Conservation (phyloP, 2,113 vertebrate species). For the Oplegnathus fasciatus region DNA sequence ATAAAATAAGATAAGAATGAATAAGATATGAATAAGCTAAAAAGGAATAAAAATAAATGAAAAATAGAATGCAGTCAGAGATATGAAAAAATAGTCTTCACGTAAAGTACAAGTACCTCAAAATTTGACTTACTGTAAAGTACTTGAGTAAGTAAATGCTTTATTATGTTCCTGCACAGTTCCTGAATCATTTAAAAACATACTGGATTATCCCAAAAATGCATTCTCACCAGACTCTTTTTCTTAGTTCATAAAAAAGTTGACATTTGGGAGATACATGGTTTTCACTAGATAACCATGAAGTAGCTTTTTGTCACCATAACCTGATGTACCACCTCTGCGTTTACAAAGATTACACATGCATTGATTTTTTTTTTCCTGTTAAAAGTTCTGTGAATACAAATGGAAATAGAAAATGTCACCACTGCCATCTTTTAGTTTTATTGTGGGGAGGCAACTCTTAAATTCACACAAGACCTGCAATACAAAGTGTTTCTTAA, state of each 20-base stretch:
- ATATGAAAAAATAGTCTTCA: background rate
- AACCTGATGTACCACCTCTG: background rate
- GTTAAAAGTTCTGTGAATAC: background rate
- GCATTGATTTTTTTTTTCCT: background rate
- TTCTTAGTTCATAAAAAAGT: background rate
- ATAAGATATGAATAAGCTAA: background rate
- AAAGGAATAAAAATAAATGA: background rate
- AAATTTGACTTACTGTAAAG: background rate
- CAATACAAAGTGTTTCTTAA: background rate
- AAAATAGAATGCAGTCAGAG: background rate
- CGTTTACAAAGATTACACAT: background rate
- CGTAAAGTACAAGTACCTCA: background rate
- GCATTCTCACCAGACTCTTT: background rate
- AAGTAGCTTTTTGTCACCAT: background rate
- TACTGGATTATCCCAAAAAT: background rate
- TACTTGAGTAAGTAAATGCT: background rate
- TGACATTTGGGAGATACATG: background rate
- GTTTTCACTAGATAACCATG: background rate
- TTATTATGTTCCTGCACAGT: background rate
- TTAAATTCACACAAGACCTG: background rate
- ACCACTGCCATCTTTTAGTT: background rate
- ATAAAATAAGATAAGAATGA: background rate
- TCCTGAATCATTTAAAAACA: constrained; percentile 2
- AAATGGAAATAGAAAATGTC: constrained; percentile 8
- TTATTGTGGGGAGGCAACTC: background rate